A percentile compares a stretch with the other conserved stretches of the same genome.
Evolutionary conservation across 2,797 vertebrate species (phyloP).

Genomic region (Poecilia gillii): DNA sequence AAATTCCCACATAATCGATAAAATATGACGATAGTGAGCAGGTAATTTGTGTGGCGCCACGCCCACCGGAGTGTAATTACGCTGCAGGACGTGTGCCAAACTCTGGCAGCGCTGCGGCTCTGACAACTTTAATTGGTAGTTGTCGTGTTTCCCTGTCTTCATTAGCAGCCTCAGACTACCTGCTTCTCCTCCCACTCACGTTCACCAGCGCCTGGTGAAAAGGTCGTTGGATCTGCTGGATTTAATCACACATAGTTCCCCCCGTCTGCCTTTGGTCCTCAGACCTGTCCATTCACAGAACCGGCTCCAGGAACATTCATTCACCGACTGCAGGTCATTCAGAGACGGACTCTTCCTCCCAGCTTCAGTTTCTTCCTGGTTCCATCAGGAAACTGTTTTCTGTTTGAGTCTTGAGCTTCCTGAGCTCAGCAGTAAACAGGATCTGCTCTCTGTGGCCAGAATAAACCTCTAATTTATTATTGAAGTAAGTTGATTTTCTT

Average conservation of each 20-base stretch:
- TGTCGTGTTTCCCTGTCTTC: slow-evolving; percentile 78
- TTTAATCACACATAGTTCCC: slow-evolving; percentile 69
- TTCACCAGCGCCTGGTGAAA: slow-evolving; percentile 55
- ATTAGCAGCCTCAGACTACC: slow-evolving; percentile 74
- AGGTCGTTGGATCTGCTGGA: slow-evolving; percentile 73
- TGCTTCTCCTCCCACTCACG: slow-evolving; percentile 56
- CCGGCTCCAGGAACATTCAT: slow-evolving; percentile 42
- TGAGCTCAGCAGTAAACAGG: neutral
- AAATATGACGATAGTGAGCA: slow-evolving; percentile 55
- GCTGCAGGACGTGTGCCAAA: slow-evolving; percentile 57
- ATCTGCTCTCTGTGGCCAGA: neutral
- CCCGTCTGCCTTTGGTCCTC: slow-evolving; percentile 35
- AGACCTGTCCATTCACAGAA: slow-evolving; percentile 25
- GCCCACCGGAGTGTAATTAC: slow-evolving; percentile 71
- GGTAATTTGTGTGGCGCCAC: slow-evolving; percentile 63
- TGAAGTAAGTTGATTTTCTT: too few relatives aligned
- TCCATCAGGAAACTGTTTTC: neutral
- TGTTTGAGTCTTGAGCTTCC: neutral
- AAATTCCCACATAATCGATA: slow-evolving; percentile 24
- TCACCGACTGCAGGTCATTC: slow-evolving; percentile 38
- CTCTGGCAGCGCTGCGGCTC: slow-evolving; percentile 56
- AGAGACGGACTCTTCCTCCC: slow-evolving; percentile 9
- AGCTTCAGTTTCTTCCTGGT: neutral
- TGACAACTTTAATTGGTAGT: slow-evolving; percentile 82
- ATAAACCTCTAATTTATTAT: neutral